Evolutionary conservation across 2,113 vertebrate genomes (phyloP).

Genomic region (Patagioenas fasciata): DNA sequence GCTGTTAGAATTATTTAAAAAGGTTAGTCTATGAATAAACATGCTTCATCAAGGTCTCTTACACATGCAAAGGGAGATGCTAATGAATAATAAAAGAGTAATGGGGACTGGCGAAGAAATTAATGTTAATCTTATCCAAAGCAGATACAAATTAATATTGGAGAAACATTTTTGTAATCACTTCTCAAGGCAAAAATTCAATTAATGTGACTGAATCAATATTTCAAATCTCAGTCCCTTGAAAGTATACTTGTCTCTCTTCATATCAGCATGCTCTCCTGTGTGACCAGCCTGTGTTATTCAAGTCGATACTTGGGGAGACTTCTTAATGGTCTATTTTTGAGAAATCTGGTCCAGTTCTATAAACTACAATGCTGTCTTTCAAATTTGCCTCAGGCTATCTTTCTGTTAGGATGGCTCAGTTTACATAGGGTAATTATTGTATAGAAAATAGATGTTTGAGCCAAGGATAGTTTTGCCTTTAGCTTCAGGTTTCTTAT

Average conservation of each 20-base stretch:
- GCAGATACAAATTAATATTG: conserved; percentile 89
- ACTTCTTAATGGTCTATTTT: conserved; percentile 61
- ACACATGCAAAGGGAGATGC: conserved; percentile 87
- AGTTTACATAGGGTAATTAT: conserved; percentile 62
- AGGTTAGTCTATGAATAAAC: conserved; percentile 99
- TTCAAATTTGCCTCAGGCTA: conserved; percentile 24
- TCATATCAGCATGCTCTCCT: conserved; percentile 65
- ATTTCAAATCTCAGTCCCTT: conserved; percentile 84
- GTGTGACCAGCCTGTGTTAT: conserved; percentile 46
- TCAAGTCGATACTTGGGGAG: conserved; percentile 63
- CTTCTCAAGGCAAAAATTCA: conserved; percentile 91
- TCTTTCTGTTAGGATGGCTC: conserved; percentile 37
- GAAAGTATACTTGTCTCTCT: conserved; percentile 75
- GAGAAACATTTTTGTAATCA: conserved; percentile 90
- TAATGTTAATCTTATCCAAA: conserved; percentile 86
- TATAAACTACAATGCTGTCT: conserved; percentile 42
- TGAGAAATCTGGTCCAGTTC: conserved; percentile 44
- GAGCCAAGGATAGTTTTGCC: not conserved
- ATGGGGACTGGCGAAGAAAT: conserved; percentile 84
- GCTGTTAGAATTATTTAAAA: conserved; percentile 99
- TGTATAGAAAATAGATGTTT: conserved; percentile 47
- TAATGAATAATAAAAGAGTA: conserved; percentile 96
- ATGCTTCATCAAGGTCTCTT: conserved; percentile 96
- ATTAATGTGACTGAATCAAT: conserved; percentile 90
- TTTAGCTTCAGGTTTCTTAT: not conserved